Base-by-base conservation (phyloP, 2,888 invertebrate species). In the Oligia strigilis region DNA sequence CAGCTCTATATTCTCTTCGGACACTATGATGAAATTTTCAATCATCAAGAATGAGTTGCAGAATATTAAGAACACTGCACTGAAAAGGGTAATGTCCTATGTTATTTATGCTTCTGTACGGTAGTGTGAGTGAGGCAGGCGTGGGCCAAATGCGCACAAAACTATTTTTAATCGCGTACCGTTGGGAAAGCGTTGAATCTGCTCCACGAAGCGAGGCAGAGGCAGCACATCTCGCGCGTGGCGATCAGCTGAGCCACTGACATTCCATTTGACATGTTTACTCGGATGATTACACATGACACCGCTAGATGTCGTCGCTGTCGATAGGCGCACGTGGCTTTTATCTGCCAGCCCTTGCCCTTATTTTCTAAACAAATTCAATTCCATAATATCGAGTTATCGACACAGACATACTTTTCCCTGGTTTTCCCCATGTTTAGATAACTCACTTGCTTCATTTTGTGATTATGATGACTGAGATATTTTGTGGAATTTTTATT, bases 21-120 rank as follows among this genome's bases (percentile, higher is more conserved):
- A 99, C 94, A 99, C 99, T 17, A 98, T 99, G 98, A 99, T 99
- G 98, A 99, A 99, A 97, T 99, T 99, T 96, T 99, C 98, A 95
- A 98, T 99, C 90, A 99, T 99, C 94, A 98, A 98, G 95, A 99
- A 99, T 96, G 99, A 99, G 97, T 98, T 99, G 94, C 99, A 99
- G 97, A 99, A 99, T 97, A 99, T 99, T 95, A 99, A 99, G 98
- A 98, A 99, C 95, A 99, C 99, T 95, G 99, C 99, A 95, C 97
- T 99, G 90, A 99, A 99, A 98, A 98, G 99, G 99, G 99, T 99
- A 98, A 98, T 92, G 96, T 95, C 94, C 98, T 95, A 92, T 90
- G 91, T 94, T 96, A 96, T 95, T 98, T 93, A 91, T 92, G 90
- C 92, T 92, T 89, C 86, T 92, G 91, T 92, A 92, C 84, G 91